phyloP scores from a whole-genome alignment of 2,888 invertebrate species.

The Apamea sordens region DNA sequence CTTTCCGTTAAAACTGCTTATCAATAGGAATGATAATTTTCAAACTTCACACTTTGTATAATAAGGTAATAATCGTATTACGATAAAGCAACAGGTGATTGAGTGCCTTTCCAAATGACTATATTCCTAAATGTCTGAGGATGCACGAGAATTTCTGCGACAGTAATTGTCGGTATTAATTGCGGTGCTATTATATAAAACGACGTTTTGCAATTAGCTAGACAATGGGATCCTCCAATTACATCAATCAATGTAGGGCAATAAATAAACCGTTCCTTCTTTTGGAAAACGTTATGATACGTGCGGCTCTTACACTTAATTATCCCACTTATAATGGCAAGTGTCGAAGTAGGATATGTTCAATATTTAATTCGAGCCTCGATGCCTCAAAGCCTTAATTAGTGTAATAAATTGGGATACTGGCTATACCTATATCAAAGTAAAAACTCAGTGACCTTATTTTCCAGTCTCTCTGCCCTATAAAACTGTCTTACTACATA shows the following conservation, averaged over 20 bases:
- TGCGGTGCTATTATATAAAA: constrained; percentile 24
- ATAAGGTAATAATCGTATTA: constrained; percentile 47
- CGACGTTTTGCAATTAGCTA: constrained; percentile 34
- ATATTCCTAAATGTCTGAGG: constrained; percentile 41
- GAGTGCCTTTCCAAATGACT: constrained; percentile 35
- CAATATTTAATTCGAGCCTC: background rate
- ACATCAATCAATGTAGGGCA: constrained; percentile 45
- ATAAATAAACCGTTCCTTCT: constrained; percentile 18
- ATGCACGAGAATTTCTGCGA: constrained; percentile 32
- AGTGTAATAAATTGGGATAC: constrained; percentile 27
- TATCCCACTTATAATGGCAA: constrained; percentile 13
- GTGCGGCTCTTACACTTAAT: constrained; percentile 15
- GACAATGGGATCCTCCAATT: constrained; percentile 36
- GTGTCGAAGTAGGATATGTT: constrained; percentile 15
- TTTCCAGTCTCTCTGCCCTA: constrained; percentile 18
- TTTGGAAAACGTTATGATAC: constrained; percentile 13
- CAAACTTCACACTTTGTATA: constrained; percentile 50
- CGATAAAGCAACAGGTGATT: constrained; percentile 44
- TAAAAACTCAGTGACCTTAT: constrained; percentile 53
- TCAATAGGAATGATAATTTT: constrained; percentile 53
- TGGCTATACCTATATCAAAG: background rate
- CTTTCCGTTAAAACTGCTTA: constrained; percentile 40
- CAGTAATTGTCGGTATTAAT: constrained; percentile 51
- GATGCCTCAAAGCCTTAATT: constrained; percentile 11
- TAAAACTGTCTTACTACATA: constrained; percentile 39